phyloP scores from a whole-genome alignment of 2,113 vertebrate species.

The Vanacampus margaritifer region DNA sequence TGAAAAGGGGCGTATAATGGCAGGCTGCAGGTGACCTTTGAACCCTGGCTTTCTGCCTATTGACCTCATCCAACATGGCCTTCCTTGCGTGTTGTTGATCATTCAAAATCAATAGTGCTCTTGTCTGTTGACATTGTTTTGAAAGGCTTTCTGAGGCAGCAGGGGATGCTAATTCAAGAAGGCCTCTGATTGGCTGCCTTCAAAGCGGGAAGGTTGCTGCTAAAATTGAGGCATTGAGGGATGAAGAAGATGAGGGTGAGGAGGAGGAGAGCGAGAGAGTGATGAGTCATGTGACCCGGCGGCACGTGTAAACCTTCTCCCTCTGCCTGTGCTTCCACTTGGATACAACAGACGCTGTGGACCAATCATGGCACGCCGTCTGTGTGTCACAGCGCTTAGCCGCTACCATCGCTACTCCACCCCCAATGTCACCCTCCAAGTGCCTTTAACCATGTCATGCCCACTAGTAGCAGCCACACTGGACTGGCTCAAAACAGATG shows the following conservation, averaged over 20 bases:
- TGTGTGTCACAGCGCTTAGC: not conserved
- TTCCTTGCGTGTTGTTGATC: not conserved
- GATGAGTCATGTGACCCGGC: constrained; percentile 5
- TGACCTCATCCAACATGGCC: not conserved
- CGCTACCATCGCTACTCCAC: not conserved
- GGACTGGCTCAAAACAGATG: not conserved
- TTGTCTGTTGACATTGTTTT: not conserved
- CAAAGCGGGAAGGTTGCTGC: not conserved
- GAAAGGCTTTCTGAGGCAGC: not conserved
- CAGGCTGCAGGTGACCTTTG: not conserved
- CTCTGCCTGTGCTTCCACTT: constrained; percentile 6
- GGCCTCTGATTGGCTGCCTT: not conserved
- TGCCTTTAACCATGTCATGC: not conserved
- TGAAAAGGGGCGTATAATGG: too few species aligned
- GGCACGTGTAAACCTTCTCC: constrained; percentile 3
- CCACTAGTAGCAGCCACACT: not conserved
- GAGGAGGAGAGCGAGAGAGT: not conserved
- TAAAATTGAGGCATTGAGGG: not conserved
- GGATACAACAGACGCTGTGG: constrained; percentile 5
- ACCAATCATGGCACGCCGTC: not conserved
- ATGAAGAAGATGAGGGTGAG: not conserved
- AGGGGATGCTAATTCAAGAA: not conserved
- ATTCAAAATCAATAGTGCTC: not conserved
- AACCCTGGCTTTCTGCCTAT: not conserved
- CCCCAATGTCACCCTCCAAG: not conserved